These are phyloP conservation scores for Toxostoma redivivum DNA, from an alignment of 2,113 vertebrate genomes.

Conservation along the genomic window DNA sequence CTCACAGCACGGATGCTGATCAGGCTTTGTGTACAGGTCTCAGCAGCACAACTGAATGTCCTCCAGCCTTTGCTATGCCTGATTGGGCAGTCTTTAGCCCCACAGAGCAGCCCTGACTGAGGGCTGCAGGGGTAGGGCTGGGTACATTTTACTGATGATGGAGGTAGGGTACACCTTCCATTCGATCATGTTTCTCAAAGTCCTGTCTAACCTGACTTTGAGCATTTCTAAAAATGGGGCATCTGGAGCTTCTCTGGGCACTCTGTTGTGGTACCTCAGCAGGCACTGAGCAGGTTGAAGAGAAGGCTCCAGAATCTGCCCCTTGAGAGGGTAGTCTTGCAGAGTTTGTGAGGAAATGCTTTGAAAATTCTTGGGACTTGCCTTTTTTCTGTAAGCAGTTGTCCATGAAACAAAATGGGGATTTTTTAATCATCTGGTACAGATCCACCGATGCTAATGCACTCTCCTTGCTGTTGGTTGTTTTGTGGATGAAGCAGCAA, in stretches of 20 bases:
- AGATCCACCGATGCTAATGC: background rate
- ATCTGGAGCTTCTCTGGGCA: background rate
- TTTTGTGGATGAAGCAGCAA: background rate
- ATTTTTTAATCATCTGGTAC: background rate
- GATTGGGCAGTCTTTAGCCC: background rate
- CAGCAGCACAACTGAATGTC: background rate
- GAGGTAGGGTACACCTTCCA: background rate
- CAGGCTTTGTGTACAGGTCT: background rate
- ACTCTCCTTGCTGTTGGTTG: rapidly evolving
- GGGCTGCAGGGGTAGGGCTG: background rate
- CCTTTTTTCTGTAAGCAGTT: background rate
- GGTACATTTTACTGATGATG: background rate
- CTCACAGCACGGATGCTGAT: background rate
- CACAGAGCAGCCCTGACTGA: background rate
- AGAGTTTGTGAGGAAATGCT: background rate
- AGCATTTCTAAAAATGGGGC: background rate
- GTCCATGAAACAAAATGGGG: background rate
- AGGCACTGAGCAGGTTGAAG: background rate
- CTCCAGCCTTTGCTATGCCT: background rate
- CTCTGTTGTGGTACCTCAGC: background rate
- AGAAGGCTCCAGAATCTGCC: background rate
- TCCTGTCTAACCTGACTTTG: background rate
- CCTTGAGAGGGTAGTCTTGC: background rate
- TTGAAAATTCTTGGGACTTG: background rate
- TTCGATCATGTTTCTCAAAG: background rate